A percentile compares a stretch with the other conserved stretches of the same genome.
These are phyloP conservation scores for Enteromius treurensis DNA, from an alignment of 2,797 vertebrate genomes.

Conservation along the genomic window DNA sequence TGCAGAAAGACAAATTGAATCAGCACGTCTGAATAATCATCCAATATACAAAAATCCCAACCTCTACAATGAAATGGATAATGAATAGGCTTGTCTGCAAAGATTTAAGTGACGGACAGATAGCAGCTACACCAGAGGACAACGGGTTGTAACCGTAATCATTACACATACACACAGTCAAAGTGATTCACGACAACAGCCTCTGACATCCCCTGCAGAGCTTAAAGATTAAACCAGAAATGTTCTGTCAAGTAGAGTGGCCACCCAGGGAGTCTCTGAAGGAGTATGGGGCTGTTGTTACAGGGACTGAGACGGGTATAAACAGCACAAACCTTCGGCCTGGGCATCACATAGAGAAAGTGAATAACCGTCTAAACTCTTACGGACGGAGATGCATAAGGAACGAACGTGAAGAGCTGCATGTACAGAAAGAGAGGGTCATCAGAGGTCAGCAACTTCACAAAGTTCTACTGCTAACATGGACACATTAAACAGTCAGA, in stretches of 20 bases:
- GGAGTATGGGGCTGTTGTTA: conserved; percentile 19
- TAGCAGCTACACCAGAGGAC: background rate
- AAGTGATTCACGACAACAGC: conserved; percentile 5
- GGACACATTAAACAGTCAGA: background rate
- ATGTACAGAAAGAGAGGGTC: background rate
- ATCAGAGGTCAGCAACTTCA: background rate
- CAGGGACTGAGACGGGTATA: conserved; percentile 19
- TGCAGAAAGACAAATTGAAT: conserved; percentile 21
- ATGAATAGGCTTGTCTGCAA: background rate
- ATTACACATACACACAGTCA: conserved; percentile 32
- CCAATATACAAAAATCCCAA: conserved; percentile 16
- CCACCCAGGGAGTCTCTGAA: conserved; percentile 36
- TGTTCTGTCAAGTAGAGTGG: conserved; percentile 23
- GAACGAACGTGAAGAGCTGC: conserved; percentile 16
- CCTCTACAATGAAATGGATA: conserved; percentile 11
- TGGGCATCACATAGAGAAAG: conserved; percentile 8
- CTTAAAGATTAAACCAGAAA: conserved; percentile 26
- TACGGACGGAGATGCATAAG: conserved; percentile 1
- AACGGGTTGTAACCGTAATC: background rate
- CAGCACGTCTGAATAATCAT: conserved; percentile 17
- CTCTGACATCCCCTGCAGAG: conserved; percentile 23
- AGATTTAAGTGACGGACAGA: background rate
- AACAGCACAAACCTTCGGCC: conserved; percentile 26
- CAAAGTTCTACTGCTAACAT: background rate
- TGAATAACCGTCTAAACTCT: conserved; percentile 48